phyloP scores from a whole-genome alignment of 1,140 invertebrate species.

The Bombus impatiens region DNA sequence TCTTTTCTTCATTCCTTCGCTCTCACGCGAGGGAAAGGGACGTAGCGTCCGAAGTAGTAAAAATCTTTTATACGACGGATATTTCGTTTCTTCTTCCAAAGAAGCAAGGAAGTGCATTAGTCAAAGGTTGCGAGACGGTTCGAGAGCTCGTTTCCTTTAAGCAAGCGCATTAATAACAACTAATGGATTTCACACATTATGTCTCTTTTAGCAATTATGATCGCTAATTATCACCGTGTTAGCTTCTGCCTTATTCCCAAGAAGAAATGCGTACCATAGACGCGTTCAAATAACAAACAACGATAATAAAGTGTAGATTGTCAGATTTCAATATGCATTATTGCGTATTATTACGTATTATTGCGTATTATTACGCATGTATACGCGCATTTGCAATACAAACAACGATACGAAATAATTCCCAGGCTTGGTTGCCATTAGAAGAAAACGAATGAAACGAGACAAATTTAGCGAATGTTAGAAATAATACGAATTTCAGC shows the following conservation, averaged over 20 bases:
- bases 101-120: not conserved
- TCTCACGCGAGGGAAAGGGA: not conserved
- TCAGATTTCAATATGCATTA: not conserved
- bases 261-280: too few species aligned
- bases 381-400: not conserved
- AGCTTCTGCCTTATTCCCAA: too few species aligned
- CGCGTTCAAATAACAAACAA: not conserved
- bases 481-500: not conserved
- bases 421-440: not conserved
- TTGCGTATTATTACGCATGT: not conserved
- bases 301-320: not conserved
- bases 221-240: not conserved
- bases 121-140: not conserved
- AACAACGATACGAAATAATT: not conserved
- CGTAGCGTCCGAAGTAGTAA: not conserved
- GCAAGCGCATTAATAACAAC: not conserved
- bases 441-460: not conserved
- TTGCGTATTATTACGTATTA: not conserved
- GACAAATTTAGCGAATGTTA: slow-evolving; percentile 21
- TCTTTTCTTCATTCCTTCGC: too few species aligned
- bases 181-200: not conserved
- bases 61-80: not conserved
- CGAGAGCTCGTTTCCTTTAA: not conserved
- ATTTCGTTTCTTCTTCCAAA: slow-evolving; percentile 10
- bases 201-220: not conserved